phyloP scores from a whole-genome alignment of 2,888 invertebrate species.

The Cephus rjabovi region DNA sequence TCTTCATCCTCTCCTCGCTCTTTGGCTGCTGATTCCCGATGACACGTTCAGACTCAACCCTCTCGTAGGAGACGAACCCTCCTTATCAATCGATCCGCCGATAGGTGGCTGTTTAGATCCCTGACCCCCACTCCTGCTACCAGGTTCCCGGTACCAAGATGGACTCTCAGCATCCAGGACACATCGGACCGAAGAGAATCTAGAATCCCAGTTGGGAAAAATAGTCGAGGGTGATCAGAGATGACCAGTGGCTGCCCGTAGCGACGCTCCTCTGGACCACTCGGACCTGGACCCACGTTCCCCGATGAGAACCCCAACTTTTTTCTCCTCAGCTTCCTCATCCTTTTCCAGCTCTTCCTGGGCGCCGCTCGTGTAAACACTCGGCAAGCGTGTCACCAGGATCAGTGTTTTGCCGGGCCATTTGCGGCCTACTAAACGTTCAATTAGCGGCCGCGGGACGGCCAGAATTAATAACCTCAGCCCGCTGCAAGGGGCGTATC shows the following conservation, averaged over 20 bases:
- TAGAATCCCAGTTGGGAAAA: no score
- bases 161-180: no score
- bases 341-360: background rate
- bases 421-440: conserved; percentile 33
- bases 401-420: conserved; percentile 32
- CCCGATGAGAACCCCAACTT: conserved; percentile 2
- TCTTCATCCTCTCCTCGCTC: background rate
- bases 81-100: background rate
- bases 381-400: conserved; percentile 24
- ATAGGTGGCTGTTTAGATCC: background rate
- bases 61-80: background rate
- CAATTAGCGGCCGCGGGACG: conserved; percentile 32
- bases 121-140: no score
- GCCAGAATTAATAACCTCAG: conserved; percentile 31
- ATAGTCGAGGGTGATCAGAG: no score
- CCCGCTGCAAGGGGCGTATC: conserved; percentile 5
- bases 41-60: conserved; percentile 6
- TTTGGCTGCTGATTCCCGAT: background rate
- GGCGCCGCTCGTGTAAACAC: conserved; percentile 16
- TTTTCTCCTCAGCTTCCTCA: background rate
- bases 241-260: no score
- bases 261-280: no score
- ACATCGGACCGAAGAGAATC: no score
- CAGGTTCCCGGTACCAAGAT: no score
- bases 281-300: no score